phyloP scores from a whole-genome alignment of 2,797 vertebrate species.

The Capromys pilorides region DNA sequence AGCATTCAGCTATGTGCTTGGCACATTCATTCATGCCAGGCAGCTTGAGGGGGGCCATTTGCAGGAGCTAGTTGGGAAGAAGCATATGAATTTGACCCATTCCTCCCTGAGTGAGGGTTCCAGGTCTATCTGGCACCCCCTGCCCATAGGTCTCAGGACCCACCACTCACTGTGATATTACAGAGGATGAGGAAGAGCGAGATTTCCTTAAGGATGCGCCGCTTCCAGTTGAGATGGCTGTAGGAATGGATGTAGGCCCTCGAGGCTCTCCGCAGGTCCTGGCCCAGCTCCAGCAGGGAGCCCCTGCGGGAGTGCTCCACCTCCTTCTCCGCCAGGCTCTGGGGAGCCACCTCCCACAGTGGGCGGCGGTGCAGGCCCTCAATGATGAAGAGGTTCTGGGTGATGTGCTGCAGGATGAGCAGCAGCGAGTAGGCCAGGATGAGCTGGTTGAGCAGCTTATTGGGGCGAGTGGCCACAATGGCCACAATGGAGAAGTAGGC shows the following conservation, averaged over 20 bases:
- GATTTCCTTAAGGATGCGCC: conserved; percentile 89
- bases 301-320: not conserved
- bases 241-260: conserved; percentile 81
- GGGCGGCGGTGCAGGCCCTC: conserved; percentile 90
- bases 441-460: conserved; percentile 86
- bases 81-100: not conserved
- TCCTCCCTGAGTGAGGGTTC: not conserved
- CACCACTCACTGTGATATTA: conserved; percentile 92
- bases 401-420: conserved; percentile 90
- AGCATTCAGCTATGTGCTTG: not conserved
- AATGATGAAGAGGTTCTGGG: conserved; percentile 95
- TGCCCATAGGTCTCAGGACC: too few species aligned
- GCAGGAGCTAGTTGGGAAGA: not conserved
- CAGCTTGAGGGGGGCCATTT: not conserved
- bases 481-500: conserved; percentile 94
- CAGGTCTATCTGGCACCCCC: not conserved
- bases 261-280: conserved; percentile 79
- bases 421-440: conserved; percentile 91
- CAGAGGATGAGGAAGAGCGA: conserved; percentile 92
- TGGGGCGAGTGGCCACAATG: conserved; percentile 84
- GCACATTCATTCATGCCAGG: not conserved
- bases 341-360: not conserved
- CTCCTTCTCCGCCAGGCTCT: conserved; percentile 9
- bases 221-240: conserved; percentile 86
- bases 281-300: conserved; percentile 81